phyloP scores from a whole-genome alignment of 2,797 vertebrate genomes.

The Enteromius viviparus region DNA sequence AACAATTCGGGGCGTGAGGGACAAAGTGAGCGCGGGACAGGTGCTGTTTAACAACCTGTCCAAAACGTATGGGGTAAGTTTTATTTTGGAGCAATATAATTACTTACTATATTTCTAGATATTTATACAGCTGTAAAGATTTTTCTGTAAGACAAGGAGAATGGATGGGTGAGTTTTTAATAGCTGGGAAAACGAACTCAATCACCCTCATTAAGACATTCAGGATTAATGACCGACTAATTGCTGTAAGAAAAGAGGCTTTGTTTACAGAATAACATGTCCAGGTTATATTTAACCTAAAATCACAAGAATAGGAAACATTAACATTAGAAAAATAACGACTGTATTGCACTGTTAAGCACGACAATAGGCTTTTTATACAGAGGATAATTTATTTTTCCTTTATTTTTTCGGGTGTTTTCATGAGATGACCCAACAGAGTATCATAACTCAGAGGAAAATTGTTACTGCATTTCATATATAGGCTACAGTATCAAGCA shows the following conservation, averaged over 20 bases:
- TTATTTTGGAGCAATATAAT: neutral
- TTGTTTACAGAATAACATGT: neutral
- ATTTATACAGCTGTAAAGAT: neutral
- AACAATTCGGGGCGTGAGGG: slow-evolving; percentile 93
- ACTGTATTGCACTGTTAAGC: neutral
- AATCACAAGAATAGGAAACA: neutral
- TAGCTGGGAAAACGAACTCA: neutral
- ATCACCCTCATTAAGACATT: neutral
- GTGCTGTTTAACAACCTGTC: slow-evolving; percentile 95
- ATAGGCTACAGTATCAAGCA: neutral
- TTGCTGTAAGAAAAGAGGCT: slow-evolving; percentile 3
- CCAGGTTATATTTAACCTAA: neutral
- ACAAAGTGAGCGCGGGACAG: slow-evolving; percentile 99
- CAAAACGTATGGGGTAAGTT: slow-evolving; percentile 88
- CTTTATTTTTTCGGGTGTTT: neutral
- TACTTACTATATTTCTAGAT: too few relatives aligned
- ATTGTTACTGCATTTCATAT: neutral
- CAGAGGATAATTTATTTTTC: neutral
- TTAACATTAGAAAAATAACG: neutral
- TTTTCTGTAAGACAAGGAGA: neutral
- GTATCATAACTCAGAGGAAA: neutral
- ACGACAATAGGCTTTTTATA: neutral
- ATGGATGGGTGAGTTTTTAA: neutral
- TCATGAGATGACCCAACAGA: neutral
- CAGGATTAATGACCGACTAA: slow-evolving; percentile 21